Percentiles rank a stretch among this genome's conserved stretches.
These are phyloP conservation scores for Orcinus orca DNA, from an alignment of 2,113 vertebrate genomes.

Conservation along the genomic window DNA sequence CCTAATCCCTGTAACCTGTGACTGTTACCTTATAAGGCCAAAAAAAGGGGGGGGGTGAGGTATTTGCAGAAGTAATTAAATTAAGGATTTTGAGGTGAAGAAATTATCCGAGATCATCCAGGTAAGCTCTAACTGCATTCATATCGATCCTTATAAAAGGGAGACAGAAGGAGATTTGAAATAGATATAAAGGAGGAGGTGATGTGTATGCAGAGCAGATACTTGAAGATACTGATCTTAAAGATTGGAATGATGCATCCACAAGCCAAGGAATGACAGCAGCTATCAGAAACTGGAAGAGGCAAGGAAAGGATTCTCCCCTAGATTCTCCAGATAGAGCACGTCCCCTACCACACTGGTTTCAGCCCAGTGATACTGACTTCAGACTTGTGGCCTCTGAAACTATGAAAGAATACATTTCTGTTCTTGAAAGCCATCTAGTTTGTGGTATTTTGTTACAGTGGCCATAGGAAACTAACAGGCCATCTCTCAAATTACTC, in stretches of 20 bases:
- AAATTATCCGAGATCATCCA: not conserved
- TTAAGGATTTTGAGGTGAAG: not conserved
- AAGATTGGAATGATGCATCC: not conserved
- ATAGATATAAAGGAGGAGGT: not conserved
- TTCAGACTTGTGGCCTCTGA: not conserved
- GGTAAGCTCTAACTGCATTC: not conserved
- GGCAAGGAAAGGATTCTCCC: not conserved
- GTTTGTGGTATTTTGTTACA: not conserved
- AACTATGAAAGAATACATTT: not conserved
- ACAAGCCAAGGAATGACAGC: not conserved
- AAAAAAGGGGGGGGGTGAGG: accelerated
- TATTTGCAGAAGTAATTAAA: not conserved
- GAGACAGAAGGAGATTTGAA: not conserved
- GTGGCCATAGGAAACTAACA: not conserved
- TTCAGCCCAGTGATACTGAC: not conserved
- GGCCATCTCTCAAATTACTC: not conserved
- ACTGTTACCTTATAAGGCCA: not conserved
- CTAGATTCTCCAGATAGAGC: not conserved
- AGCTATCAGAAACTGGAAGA: not conserved
- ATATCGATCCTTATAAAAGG: not conserved
- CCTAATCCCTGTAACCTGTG: not conserved
- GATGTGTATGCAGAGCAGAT: not conserved
- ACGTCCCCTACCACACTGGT: accelerated
- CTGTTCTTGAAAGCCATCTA: not conserved
- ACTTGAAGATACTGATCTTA: not conserved